Percentiles rank a stretch among this genome's conserved stretches.
phyloP scores from a whole-genome alignment of 1,140 invertebrate genomes.

The Drosophila sechellia region DNA sequence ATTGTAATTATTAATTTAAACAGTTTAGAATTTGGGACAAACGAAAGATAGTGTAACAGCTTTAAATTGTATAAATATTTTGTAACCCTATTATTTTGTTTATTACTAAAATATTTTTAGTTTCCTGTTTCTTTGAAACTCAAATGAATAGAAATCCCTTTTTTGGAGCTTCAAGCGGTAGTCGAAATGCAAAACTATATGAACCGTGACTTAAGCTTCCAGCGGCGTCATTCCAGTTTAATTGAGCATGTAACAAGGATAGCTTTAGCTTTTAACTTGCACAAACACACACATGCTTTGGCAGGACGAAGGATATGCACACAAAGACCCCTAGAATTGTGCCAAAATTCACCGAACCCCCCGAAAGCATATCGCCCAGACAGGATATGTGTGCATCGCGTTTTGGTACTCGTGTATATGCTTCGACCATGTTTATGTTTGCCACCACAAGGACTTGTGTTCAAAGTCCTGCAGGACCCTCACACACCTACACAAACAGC shows the following conservation, averaged over 20 bases:
- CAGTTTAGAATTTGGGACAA: too few species aligned
- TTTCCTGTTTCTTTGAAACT: constrained; percentile 3
- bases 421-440: constrained; percentile 66
- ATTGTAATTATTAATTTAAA: too few species aligned
- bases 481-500: constrained; percentile 21
- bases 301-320: constrained; percentile 54
- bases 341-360: constrained; percentile 5
- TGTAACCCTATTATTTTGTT: too few species aligned
- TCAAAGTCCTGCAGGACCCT: constrained; percentile 38
- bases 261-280: constrained; percentile 64
- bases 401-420: constrained; percentile 33
- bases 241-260: constrained; percentile 77
- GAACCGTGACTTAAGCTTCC: constrained; percentile 78
- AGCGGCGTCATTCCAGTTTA: constrained; percentile 74
- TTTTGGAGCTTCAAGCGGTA: constrained; percentile 29
- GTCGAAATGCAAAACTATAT: constrained; percentile 59
- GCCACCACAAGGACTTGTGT: constrained; percentile 52
- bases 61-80: too few species aligned
- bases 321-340: constrained; percentile 41
- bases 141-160: constrained; percentile 11
- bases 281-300: constrained; percentile 26
- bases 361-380: constrained; percentile 37
- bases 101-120: not conserved
- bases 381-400: constrained; percentile 24
- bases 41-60: too few species aligned